Evolutionary conservation across 2,888 invertebrate species (phyloP), one percentile per base, ranked within the genome.

Genomic region (Aporophyla nigra): DNA sequence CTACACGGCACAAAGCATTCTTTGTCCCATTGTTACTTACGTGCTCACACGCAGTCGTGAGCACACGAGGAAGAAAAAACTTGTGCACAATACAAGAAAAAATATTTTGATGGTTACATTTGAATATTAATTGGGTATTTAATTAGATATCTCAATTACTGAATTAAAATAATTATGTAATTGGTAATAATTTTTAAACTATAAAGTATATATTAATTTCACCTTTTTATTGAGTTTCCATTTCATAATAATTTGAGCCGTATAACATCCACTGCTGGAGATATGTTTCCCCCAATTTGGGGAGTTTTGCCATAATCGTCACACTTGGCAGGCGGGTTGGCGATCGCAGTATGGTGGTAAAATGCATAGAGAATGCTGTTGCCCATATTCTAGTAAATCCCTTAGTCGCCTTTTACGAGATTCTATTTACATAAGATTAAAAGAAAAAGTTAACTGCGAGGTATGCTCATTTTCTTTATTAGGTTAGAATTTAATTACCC

Each of bases 11-110:
- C 94, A 94, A 94, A 94, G 92, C 85, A 80, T 84, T 89, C 90
- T 94, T 94, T 94, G 94, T 94, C 83, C 89, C 83, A 94, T 94
- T 94, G 94, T 94, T 92, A 79, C 79, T 63, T 24, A 89, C 88
- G 87, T 82, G 82, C 88, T 87, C 89, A 86, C 88, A 87, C 88
- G 87, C 89, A 83, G 84, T 76, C 65, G 76, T 83, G 87, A 88
- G 84, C 87, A 89, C 84, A 78, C 76, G 74, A 63, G 84, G 85
- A 90, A 90, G 58, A 91, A 91, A 91, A 91, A 91, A 88, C 87
- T 51, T 76, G 79, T 75, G 78, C 80, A 85, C 82, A 82, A 88
- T 84, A 56, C 68, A 62, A 56, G 61, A 70, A 80, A 81, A 82
- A 82, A 83, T 76, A 84, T 87, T 88, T 85, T 86, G 75, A 74